Evolutionary conservation across 2,113 vertebrate species (phyloP).

Genomic region (Montifringilla adamsi): DNA sequence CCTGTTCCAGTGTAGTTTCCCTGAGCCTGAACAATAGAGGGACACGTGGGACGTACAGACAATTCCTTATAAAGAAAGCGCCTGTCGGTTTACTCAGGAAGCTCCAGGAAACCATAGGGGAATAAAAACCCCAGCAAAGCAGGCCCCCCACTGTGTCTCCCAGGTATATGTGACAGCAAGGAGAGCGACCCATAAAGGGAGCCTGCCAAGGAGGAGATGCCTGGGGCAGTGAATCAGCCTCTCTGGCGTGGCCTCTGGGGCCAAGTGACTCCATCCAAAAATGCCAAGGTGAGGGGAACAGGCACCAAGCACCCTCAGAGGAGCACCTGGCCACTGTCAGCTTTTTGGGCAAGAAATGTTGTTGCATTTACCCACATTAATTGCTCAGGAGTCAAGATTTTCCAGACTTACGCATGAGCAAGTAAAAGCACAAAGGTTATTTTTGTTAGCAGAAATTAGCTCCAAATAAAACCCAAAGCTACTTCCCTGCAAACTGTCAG

Average conservation of each 20-base stretch:
- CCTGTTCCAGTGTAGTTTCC: background rate
- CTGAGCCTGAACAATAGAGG: constrained; percentile 4
- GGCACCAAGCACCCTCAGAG: background rate
- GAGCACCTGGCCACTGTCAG: background rate
- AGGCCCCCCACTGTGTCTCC: background rate
- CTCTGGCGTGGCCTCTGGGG: background rate
- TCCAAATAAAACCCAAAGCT: constrained; percentile 16
- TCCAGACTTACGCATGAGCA: background rate
- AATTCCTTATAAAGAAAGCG: constrained; percentile 14
- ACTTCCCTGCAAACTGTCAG: constrained; percentile 20
- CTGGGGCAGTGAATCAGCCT: background rate
- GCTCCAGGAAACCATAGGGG: background rate
- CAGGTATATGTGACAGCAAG: background rate
- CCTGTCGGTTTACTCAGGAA: background rate
- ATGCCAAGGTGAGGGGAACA: background rate
- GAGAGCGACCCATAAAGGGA: background rate
- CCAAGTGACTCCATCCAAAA: background rate
- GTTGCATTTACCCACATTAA: background rate
- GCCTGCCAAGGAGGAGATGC: constrained; percentile 9
- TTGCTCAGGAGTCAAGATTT: background rate
- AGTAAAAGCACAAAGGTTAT: background rate
- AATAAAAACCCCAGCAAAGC: background rate
- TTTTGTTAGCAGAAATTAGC: background rate
- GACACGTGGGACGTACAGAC: background rate
- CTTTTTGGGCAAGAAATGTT: background rate